Evolutionary conservation across 2,888 invertebrate genomes (phyloP).

Genomic region (Thyatira batis): DNA sequence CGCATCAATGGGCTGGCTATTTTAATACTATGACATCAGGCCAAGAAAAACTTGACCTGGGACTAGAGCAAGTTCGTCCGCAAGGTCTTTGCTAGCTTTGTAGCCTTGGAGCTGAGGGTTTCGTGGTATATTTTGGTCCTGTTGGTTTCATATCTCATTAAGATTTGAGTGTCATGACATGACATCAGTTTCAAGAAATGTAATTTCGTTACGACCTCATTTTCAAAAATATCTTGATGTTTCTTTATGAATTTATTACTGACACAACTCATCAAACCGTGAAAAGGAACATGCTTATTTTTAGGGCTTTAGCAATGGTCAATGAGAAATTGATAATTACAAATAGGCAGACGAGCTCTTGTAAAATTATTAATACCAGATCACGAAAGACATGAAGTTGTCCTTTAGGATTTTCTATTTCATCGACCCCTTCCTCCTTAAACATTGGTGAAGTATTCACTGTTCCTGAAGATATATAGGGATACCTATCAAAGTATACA

Average conservation of each 20-base stretch:
- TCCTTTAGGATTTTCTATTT: too few relatives aligned
- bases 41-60: constrained; percentile 68
- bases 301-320: not conserved
- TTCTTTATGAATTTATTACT: not conserved
- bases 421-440: too few relatives aligned
- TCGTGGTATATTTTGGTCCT: not conserved
- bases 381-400: too few relatives aligned
- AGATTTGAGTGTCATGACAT: not conserved
- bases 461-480: too few relatives aligned
- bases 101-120: constrained; percentile 32
- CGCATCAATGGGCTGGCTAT: constrained; percentile 70
- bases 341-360: too few relatives aligned
- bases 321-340: not conserved
- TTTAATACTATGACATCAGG: constrained; percentile 59
- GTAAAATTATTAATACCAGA: too few relatives aligned
- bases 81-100: constrained; percentile 29
- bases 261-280: not conserved
- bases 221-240: not conserved
- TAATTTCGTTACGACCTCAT: not conserved
- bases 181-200: not conserved
- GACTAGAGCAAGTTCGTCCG: constrained; percentile 36
- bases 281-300: not conserved
- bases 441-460: too few relatives aligned
- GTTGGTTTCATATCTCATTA: not conserved
- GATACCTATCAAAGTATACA: too few relatives aligned